phyloP scores from a whole-genome alignment of 2,797 vertebrate species.

The Epinephelus awoara region DNA sequence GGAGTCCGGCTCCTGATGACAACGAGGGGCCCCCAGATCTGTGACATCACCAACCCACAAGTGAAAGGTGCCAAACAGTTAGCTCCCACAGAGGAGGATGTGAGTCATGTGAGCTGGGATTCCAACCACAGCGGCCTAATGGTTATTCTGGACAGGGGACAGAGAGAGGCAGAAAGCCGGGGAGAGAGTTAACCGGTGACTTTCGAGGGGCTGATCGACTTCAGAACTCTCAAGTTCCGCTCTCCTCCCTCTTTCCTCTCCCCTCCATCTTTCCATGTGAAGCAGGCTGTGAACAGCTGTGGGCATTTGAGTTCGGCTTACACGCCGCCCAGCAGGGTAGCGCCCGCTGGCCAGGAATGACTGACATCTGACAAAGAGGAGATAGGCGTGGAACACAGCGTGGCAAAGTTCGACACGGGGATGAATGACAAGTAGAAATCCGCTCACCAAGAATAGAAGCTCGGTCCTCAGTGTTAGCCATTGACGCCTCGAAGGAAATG shows the following conservation, averaged over 20 bases:
- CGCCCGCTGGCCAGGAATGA: constrained; percentile 58
- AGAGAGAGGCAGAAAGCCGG: constrained; percentile 28
- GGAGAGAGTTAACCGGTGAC: constrained; percentile 24
- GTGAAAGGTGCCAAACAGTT: constrained; percentile 66
- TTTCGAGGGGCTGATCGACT: constrained; percentile 29
- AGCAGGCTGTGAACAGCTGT: constrained; percentile 73
- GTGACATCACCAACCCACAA: constrained; percentile 72
- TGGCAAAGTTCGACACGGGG: constrained; percentile 46
- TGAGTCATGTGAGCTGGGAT: constrained; percentile 71
- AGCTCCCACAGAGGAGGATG: constrained; percentile 56
- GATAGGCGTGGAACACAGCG: constrained; percentile 39
- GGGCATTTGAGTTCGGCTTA: constrained; percentile 62
- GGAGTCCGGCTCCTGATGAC: constrained; percentile 47
- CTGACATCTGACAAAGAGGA: constrained; percentile 73
- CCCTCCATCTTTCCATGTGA: constrained; percentile 51
- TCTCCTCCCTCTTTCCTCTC: constrained; percentile 37
- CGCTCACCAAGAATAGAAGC: constrained; percentile 26
- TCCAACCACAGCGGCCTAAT: constrained; percentile 61
- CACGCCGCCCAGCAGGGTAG: constrained; percentile 57
- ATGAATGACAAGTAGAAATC: constrained; percentile 49
- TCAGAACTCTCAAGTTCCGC: constrained; percentile 47
- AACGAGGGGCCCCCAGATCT: constrained; percentile 33
- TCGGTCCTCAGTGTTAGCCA: neutral
- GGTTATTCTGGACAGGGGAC: constrained; percentile 59
- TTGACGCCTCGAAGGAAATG: constrained; percentile 15